Conservation (phyloP, 2,797 vertebrate genomes). For the Eulemur albifrons region DNA sequence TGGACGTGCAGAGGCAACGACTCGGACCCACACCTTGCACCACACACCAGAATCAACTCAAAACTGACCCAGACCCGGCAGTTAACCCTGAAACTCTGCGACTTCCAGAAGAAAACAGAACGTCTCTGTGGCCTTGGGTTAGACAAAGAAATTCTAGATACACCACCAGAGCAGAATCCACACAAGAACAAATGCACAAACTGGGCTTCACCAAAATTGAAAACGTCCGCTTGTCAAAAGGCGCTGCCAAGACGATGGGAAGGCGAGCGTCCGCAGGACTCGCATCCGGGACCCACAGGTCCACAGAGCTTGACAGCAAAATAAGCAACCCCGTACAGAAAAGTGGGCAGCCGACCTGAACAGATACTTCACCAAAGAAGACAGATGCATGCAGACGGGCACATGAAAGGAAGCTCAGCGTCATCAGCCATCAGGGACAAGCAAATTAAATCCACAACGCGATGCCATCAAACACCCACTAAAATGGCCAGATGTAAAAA, state of each 20-base stretch:
- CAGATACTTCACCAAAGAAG: not conserved
- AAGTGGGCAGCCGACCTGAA: not conserved
- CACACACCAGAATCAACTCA: not conserved
- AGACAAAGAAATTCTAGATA: not conserved
- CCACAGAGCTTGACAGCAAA: not conserved
- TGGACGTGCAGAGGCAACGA: fast-evolving
- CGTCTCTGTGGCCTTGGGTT: not conserved
- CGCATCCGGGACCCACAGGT: fast-evolving
- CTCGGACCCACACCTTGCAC: not conserved
- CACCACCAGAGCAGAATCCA: not conserved
- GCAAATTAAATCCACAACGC: not conserved
- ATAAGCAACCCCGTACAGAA: not conserved
- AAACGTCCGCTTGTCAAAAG: not conserved
- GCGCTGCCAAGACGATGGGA: not conserved
- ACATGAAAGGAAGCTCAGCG: not conserved
- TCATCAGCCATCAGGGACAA: not conserved
- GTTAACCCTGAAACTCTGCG: not conserved
- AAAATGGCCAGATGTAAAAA: not conserved
- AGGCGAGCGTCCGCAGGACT: not conserved
- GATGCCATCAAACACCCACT: not conserved
- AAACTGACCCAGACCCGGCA: not conserved
- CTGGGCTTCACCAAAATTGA: not conserved
- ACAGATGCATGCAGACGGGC: not conserved
- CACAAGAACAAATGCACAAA: not conserved
- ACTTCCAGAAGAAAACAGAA: not conserved